Evolutionary conservation across 2,888 invertebrate genomes (phyloP).

Genomic region (Euplagia quadripunctaria): DNA sequence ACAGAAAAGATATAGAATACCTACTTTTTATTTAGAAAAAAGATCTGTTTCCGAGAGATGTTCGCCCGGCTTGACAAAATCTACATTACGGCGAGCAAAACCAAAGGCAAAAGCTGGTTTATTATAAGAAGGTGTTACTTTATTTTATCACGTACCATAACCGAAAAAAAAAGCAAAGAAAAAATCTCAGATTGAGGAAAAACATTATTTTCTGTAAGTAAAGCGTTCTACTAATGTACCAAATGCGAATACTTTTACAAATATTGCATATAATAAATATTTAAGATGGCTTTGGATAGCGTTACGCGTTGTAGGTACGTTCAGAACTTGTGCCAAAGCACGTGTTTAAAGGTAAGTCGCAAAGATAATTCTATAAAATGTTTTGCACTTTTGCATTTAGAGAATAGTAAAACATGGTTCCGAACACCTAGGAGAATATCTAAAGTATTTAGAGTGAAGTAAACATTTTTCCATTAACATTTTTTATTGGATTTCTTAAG

Average conservation of each 20-base stretch:
- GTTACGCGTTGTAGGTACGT: background rate
- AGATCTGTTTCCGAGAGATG: too few relatives aligned
- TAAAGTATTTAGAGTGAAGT: too few relatives aligned
- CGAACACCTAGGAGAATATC: too few relatives aligned
- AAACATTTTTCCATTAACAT: too few relatives aligned
- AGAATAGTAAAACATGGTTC: too few relatives aligned
- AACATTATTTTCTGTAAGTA: slow-evolving; percentile 4
- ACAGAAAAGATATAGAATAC: too few relatives aligned
- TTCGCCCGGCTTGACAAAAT: background rate
- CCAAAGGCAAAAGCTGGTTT: background rate
- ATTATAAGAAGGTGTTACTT: background rate
- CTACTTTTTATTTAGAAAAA: too few relatives aligned
- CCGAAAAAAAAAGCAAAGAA: background rate
- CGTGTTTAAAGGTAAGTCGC: background rate
- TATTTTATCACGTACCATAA: background rate
- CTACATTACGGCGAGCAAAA: background rate
- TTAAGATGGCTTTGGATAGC: slow-evolving; percentile 2
- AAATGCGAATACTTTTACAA: background rate
- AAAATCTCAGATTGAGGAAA: background rate
- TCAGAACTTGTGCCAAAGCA: background rate
- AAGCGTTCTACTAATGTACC: background rate
- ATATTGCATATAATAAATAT: slow-evolving; percentile 4
- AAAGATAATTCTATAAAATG: background rate
- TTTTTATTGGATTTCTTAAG: too few relatives aligned
- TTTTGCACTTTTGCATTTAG: background rate